A percentile compares a stretch with the other conserved stretches of the same genome.
Evolutionary conservation across 1,140 invertebrate species (phyloP).

Genomic region (Babylonia areolata): DNA sequence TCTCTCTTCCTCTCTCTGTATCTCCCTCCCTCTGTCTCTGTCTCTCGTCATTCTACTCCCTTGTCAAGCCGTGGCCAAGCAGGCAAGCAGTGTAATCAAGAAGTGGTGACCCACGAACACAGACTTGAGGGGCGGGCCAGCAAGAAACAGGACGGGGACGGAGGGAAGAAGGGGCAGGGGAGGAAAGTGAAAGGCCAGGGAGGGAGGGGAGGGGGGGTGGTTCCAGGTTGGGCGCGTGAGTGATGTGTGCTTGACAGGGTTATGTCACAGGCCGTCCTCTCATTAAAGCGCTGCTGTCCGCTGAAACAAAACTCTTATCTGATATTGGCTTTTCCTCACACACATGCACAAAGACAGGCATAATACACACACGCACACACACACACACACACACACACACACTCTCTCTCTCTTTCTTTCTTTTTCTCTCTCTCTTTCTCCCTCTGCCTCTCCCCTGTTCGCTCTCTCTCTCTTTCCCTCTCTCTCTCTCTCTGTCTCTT

Average conservation of each 20-base stretch:
- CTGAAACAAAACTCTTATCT: too few species aligned
- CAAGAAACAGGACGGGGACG: background rate
- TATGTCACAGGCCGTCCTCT: conserved; percentile 18
- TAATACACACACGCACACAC: background rate
- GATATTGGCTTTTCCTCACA: too few species aligned
- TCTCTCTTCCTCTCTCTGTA: background rate
- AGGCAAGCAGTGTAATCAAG: background rate
- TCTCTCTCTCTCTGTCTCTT: too few species aligned
- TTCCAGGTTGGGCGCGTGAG: background rate
- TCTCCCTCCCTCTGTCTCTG: background rate
- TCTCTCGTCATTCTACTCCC: background rate
- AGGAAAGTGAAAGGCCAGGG: background rate
- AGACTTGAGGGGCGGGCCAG: background rate
- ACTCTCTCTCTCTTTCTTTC: too few species aligned
- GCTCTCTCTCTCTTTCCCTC: too few species aligned
- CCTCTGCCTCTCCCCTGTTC: too few species aligned
- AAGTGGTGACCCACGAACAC: background rate
- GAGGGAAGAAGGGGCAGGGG: background rate
- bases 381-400: too few species aligned
- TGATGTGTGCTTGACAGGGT: conserved; percentile 14
- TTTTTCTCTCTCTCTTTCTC: too few species aligned
- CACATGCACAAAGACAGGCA: background rate
- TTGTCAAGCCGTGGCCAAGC: background rate
- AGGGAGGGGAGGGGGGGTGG: background rate
- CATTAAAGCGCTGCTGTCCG: background rate